Percentiles rank a stretch among this genome's conserved stretches.
Evolutionary conservation across 1,140 invertebrate species (phyloP).

Genomic region (Cotesia typhae): DNA sequence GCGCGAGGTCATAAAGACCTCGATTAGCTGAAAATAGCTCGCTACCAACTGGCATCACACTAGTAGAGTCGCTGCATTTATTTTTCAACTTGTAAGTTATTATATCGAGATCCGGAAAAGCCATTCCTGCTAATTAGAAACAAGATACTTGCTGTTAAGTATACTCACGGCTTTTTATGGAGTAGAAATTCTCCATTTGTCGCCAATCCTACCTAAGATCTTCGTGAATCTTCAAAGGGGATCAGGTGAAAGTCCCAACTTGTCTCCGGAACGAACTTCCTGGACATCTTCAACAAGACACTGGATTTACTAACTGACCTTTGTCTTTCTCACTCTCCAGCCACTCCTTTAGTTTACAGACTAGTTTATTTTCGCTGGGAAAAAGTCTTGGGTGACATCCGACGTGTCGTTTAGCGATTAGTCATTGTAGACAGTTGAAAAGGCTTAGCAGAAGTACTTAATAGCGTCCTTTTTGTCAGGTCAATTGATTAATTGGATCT

Average conservation of each 20-base stretch:
- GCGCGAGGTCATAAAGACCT: slow-evolving; percentile 41
- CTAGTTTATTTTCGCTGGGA: too few relatives aligned
- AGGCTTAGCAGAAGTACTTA: too few relatives aligned
- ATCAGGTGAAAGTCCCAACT: slow-evolving; percentile 36
- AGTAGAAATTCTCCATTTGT: slow-evolving; percentile 6
- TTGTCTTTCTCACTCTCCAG: not conserved
- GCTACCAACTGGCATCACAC: slow-evolving; percentile 21
- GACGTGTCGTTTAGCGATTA: too few relatives aligned
- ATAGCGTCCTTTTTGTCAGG: too few relatives aligned
- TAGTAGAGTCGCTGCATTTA: too few relatives aligned
- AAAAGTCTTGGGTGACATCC: too few relatives aligned
- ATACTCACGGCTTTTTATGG: not conserved
- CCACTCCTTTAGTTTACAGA: too few relatives aligned
- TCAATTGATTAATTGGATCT: too few relatives aligned
- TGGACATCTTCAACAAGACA: too few relatives aligned
- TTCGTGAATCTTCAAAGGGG: slow-evolving; percentile 27
- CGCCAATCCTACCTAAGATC: slow-evolving; percentile 32
- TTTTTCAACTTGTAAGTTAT: too few relatives aligned
- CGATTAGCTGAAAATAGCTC: slow-evolving; percentile 39
- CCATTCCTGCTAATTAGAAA: not conserved
- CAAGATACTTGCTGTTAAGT: slow-evolving; percentile 9
- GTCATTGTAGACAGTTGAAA: too few relatives aligned
- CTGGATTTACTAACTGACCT: not conserved
- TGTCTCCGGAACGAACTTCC: not conserved
- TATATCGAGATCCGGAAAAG: not conserved